Conservation (phyloP, 1,140 invertebrate genomes). For the Lordiphosa collinella region DNA sequence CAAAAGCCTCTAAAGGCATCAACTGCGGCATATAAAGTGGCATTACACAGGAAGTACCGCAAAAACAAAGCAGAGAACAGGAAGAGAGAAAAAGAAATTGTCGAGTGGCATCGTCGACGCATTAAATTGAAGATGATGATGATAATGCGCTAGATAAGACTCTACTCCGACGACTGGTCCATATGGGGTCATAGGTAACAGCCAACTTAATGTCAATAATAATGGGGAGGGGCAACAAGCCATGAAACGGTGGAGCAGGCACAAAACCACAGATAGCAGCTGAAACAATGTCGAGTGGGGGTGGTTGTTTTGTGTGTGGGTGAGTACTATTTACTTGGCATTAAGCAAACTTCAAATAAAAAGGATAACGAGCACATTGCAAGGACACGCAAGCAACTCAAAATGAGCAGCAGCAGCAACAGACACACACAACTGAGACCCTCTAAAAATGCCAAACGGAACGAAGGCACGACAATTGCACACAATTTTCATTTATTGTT, state of each 20-base stretch:
- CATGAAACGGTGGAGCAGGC: slow-evolving; percentile 51
- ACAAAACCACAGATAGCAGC: slow-evolving; percentile 40
- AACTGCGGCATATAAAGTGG: slow-evolving; percentile 78
- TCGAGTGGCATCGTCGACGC: slow-evolving; percentile 71
- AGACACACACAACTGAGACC: slow-evolving; percentile 13
- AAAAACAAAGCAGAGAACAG: slow-evolving; percentile 54
- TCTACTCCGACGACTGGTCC: slow-evolving; percentile 11
- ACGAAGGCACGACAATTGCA: slow-evolving; percentile 69
- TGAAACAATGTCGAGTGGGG: slow-evolving; percentile 36
- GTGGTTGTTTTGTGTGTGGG: slow-evolving; percentile 14
- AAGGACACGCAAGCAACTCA: slow-evolving; percentile 63
- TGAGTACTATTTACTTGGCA: slow-evolving; percentile 66
- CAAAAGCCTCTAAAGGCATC: slow-evolving; percentile 78
- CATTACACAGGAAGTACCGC: slow-evolving; percentile 71
- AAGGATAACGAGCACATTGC: slow-evolving; percentile 71
- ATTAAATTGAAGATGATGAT: slow-evolving; percentile 79
- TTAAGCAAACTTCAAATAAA: slow-evolving; percentile 78
- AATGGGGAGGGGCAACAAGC: slow-evolving; percentile 61
- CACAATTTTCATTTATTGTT: slow-evolving; percentile 78
- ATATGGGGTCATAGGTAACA: slow-evolving; percentile 65
- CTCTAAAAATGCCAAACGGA: slow-evolving; percentile 5
- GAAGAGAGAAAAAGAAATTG: slow-evolving; percentile 37
- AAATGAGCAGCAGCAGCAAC: slow-evolving; percentile 41
- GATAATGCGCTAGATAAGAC: slow-evolving; percentile 72
- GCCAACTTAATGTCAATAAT: slow-evolving; percentile 72